phyloP scores from a whole-genome alignment of 2,888 invertebrate genomes.

The Branchinecta sandiegonensis region DNA sequence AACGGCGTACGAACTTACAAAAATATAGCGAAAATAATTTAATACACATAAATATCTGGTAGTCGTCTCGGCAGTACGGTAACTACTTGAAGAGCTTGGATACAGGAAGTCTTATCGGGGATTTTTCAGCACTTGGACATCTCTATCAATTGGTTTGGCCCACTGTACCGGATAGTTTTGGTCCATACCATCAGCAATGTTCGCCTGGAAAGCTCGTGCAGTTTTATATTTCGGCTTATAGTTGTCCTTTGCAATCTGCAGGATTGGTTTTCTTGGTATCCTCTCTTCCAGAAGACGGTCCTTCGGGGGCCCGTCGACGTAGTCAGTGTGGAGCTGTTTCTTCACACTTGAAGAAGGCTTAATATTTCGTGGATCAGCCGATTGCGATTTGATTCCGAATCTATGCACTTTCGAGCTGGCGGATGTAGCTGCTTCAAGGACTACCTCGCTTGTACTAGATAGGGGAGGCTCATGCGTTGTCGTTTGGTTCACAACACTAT shows the following conservation, averaged over 20 bases:
- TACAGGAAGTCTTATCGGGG: neutral
- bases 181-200: neutral
- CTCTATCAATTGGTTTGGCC: neutral
- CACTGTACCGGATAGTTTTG: conserved; percentile 10
- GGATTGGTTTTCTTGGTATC: conserved; percentile 2
- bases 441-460: neutral
- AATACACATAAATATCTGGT: conserved; percentile 15
- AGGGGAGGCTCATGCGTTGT: neutral
- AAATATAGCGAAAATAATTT: conserved; percentile 19
- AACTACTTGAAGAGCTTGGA: neutral
- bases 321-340: neutral
- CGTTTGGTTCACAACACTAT: no score
- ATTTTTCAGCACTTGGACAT: neutral
- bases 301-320: neutral
- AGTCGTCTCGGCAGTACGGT: neutral
- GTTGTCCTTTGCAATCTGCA: neutral
- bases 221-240: conserved; percentile 2
- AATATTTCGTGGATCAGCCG: neutral
- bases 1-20: conserved; percentile 15
- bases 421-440: no score
- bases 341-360: conserved; percentile 1
- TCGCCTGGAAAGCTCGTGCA: conserved; percentile 2
- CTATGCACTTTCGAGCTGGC: neutral
- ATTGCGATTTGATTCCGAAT: neutral
- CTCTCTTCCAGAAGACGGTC: neutral